Conservation (phyloP, 2,888 invertebrate genomes). For the Heliconius ethilla region DNA sequence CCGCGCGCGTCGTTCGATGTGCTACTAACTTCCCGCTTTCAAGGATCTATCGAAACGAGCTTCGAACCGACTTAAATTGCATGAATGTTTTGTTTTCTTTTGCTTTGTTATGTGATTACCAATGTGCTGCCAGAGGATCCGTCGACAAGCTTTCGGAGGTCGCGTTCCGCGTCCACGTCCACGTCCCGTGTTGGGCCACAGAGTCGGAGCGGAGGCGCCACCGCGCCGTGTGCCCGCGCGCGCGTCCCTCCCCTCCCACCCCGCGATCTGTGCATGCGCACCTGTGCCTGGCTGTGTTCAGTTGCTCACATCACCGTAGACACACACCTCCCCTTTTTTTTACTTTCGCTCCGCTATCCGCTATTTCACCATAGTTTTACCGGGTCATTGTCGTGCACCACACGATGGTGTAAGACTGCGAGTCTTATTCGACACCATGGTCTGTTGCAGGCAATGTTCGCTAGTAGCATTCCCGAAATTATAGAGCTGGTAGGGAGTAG, state of each 20-base stretch:
- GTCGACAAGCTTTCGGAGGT: slow-evolving; percentile 62
- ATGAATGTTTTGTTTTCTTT: slow-evolving; percentile 80
- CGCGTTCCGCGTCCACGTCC: slow-evolving; percentile 28
- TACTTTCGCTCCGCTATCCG: slow-evolving; percentile 79
- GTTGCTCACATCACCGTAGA: slow-evolving; percentile 82
- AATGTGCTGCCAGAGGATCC: slow-evolving; percentile 71
- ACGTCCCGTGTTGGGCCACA: slow-evolving; percentile 52
- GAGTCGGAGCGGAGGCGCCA: slow-evolving; percentile 53
- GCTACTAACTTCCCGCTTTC: slow-evolving; percentile 61
- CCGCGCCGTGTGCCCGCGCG: slow-evolving; percentile 48
- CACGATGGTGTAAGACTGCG: slow-evolving; percentile 71
- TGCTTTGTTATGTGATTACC: slow-evolving; percentile 80
- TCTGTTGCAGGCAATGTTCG: slow-evolving; percentile 99
- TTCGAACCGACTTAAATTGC: slow-evolving; percentile 65
- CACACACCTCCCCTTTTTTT: slow-evolving; percentile 73
- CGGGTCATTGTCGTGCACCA: slow-evolving; percentile 81
- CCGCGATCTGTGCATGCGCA: slow-evolving; percentile 79
- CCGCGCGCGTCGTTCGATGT: slow-evolving; percentile 54
- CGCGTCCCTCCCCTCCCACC: slow-evolving; percentile 73
- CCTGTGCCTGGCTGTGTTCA: slow-evolving; percentile 82
- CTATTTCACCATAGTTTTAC: slow-evolving; percentile 76
- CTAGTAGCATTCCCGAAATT: slow-evolving; percentile 99
- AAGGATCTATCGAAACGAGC: slow-evolving; percentile 62
- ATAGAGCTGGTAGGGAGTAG: slow-evolving; percentile 99
- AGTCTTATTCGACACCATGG: slow-evolving; percentile 79